Percentiles rank a stretch among this genome's conserved stretches.
Conservation (phyloP, 1,140 invertebrate species). For the Steinernema feltiae region DNA sequence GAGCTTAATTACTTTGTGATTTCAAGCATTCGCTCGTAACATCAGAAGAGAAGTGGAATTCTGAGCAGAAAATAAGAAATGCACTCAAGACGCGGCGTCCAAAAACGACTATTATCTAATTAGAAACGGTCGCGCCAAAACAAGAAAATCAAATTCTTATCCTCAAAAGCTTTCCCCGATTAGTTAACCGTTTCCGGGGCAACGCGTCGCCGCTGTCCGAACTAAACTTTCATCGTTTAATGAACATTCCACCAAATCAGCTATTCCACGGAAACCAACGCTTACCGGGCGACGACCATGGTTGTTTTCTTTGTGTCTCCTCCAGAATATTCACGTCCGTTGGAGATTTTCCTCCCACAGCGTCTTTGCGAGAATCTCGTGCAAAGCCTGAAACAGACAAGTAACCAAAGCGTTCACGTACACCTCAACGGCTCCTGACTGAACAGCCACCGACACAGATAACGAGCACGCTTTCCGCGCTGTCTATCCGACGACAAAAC, state of each 20-base stretch:
- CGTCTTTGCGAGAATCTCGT: too few species aligned
- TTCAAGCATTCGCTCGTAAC: too few species aligned
- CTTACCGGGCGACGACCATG: constrained; percentile 14
- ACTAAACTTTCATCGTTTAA: background rate
- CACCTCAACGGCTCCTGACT: background rate
- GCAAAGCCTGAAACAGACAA: background rate
- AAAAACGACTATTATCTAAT: too few species aligned
- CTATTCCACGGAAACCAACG: background rate
- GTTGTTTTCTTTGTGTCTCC: background rate
- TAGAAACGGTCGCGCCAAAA: too few species aligned
- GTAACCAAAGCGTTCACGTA: background rate
- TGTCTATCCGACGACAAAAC: background rate
- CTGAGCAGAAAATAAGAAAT: too few species aligned
- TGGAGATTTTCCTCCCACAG: background rate
- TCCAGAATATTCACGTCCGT: background rate
- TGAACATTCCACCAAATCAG: background rate
- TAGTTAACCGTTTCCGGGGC: background rate
- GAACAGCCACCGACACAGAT: background rate
- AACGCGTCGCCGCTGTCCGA: background rate
- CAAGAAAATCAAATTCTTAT: too few species aligned
- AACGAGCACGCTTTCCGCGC: background rate
- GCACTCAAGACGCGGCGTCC: too few species aligned
- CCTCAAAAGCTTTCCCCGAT: background rate
- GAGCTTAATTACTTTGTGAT: too few species aligned
- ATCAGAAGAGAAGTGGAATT: too few species aligned